A percentile compares a stretch with the other conserved stretches of the same genome.
These are phyloP conservation scores for Mythimna vitellina DNA, from an alignment of 2,888 invertebrate species.

Conservation along the genomic window DNA sequence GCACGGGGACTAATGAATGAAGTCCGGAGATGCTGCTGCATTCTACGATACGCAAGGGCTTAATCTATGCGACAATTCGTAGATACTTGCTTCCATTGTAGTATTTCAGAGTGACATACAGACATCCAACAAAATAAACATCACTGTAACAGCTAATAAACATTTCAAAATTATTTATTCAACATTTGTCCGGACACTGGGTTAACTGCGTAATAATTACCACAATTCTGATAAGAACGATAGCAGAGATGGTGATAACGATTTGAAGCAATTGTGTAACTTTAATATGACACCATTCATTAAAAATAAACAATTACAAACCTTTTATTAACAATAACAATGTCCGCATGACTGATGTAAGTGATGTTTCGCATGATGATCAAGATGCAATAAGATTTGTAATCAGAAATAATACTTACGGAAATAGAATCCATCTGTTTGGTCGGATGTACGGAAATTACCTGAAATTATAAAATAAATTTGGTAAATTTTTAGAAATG, in stretches of 20 bases:
- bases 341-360: conserved; percentile 52
- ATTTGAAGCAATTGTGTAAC: conserved; percentile 51
- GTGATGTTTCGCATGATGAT: conserved; percentile 53
- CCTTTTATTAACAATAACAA: conserved; percentile 45
- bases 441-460: conserved; percentile 81
- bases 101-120: conserved; percentile 20
- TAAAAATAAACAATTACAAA: conserved; percentile 47
- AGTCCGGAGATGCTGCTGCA: conserved; percentile 62
- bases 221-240: conserved; percentile 50
- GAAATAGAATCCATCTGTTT: conserved; percentile 78
- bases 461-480: conserved; percentile 80
- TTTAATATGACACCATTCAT: conserved; percentile 34
- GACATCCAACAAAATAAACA: conserved; percentile 29
- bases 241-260: conserved; percentile 47
- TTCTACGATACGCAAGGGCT: conserved; percentile 39
- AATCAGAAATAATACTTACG: conserved; percentile 76
- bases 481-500: background rate
- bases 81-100: conserved; percentile 24
- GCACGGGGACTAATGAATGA: conserved; percentile 75
- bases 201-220: conserved; percentile 58
- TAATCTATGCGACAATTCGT: conserved; percentile 43
- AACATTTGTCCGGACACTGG: conserved; percentile 43
- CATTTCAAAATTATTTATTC: conserved; percentile 39
- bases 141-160: conserved; percentile 25
- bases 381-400: conserved; percentile 45